Percentiles rank a stretch among this genome's conserved stretches.
These are phyloP conservation scores for Rhimphoctona megacephalus DNA, from an alignment of 2,888 invertebrate species.

Conservation along the genomic window DNA sequence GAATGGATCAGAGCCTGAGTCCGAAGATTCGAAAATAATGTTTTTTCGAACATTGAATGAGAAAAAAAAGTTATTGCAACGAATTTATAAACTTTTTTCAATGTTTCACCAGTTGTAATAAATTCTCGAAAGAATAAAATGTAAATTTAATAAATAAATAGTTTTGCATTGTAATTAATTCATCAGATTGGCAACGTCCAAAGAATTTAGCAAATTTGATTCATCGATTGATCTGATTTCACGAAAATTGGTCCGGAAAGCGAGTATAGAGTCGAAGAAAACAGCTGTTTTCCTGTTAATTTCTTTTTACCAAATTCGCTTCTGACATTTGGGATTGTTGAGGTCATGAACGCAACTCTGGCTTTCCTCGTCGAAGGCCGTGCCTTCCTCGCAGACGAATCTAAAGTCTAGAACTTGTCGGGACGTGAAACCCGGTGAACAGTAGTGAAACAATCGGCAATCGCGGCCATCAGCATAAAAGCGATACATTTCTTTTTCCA, in stretches of 20 bases:
- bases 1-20: neutral
- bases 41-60: neutral
- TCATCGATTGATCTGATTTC: neutral
- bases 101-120: neutral
- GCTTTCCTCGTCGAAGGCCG: slow-evolving; percentile 86
- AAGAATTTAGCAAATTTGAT: neutral
- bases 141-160: neutral
- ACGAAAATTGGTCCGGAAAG: slow-evolving; percentile 12
- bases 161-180: neutral
- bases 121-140: neutral
- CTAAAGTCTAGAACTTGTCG: slow-evolving; percentile 87
- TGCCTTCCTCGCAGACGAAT: slow-evolving; percentile 87
- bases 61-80: too few relatives aligned
- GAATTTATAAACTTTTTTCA: neutral
- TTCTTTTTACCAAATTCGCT: slow-evolving; percentile 76
- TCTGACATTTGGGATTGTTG: slow-evolving; percentile 78
- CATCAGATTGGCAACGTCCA: neutral
- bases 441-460: slow-evolving; percentile 88
- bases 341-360: slow-evolving; percentile 85
- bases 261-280: slow-evolving; percentile 26
- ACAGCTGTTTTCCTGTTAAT: neutral
- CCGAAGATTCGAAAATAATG: neutral
- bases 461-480: slow-evolving; percentile 87
- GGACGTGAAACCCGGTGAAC: slow-evolving; percentile 87
- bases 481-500: slow-evolving; percentile 86